Evolutionary conservation across 2,888 invertebrate genomes (phyloP).

Genomic region (Phaonia tiefii): DNA sequence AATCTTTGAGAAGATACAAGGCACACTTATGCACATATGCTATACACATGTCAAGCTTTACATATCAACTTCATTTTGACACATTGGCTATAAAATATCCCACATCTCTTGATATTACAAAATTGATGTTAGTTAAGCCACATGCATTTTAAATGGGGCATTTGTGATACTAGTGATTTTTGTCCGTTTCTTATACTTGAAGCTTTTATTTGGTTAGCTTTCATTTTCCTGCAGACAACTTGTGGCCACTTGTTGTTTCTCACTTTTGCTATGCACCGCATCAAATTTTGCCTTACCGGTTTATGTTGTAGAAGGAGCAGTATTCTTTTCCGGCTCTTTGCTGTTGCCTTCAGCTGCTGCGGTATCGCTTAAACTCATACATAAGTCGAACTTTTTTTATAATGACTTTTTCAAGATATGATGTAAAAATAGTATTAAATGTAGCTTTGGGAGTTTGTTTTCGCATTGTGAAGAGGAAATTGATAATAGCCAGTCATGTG

Average conservation of each 20-base stretch:
- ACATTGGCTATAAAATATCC: neutral
- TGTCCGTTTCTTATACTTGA: neutral
- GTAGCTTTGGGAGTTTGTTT: neutral
- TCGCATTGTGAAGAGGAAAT: conserved; percentile 2
- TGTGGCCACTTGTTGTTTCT: neutral
- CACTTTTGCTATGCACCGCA: neutral
- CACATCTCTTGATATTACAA: conserved; percentile 1
- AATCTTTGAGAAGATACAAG: no score
- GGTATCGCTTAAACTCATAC: conserved; percentile 24
- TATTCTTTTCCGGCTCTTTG: no score
- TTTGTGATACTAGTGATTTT: neutral
- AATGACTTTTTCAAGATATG: neutral
- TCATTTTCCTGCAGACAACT: conserved; percentile 16
- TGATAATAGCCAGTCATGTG: conserved; percentile 22
- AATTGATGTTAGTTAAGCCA: neutral
- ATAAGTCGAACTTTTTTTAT: neutral
- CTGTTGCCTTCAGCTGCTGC: conserved; percentile 30
- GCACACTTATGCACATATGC: no score
- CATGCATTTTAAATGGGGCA: neutral
- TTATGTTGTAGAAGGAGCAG: neutral
- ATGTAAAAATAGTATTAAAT: conserved; percentile 2
- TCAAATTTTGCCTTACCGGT: conserved; percentile 1
- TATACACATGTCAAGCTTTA: no score
- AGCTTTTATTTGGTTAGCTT: neutral
- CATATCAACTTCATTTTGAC: no score